phyloP scores from a whole-genome alignment of 2,888 invertebrate genomes.

The Aspidiotus destructor region DNA sequence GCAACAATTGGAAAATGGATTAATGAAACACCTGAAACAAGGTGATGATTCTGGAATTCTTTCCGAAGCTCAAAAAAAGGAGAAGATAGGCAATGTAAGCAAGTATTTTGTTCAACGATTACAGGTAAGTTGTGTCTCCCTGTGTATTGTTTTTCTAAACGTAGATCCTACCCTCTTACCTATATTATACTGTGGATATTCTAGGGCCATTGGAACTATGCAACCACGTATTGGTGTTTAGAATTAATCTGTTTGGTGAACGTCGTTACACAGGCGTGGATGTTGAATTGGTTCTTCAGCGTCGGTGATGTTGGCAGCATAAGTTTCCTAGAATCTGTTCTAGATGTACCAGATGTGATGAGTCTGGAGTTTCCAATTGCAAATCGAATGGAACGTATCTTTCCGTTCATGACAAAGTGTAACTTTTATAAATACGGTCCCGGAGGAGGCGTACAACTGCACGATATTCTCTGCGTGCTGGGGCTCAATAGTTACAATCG shows the following conservation, averaged over 20 bases:
- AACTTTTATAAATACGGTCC: conserved; percentile 80
- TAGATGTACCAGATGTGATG: no score
- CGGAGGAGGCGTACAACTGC: conserved; percentile 70
- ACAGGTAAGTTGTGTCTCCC: conserved; percentile 69
- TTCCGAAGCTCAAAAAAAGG: conserved; percentile 50
- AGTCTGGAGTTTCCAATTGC: no score
- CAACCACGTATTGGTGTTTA: no score
- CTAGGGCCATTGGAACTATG: conserved; percentile 28
- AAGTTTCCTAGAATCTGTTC: no score
- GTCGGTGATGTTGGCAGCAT: no score
- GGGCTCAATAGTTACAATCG: conserved; percentile 84
- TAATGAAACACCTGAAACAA: conserved; percentile 62
- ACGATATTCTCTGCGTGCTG: conserved; percentile 82
- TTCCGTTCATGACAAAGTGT: conserved; percentile 84
- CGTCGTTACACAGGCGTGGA: no score
- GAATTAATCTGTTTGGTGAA: no score
- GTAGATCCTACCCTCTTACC: conserved; percentile 60
- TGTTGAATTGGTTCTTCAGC: no score
- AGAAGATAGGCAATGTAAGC: conserved; percentile 70
- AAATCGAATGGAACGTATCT: conserved; percentile 69
- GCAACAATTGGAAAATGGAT: conserved; percentile 75
- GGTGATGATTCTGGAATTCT: conserved; percentile 69
- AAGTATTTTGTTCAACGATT: conserved; percentile 66
- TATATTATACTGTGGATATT: conserved; percentile 67
- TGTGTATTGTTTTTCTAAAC: conserved; percentile 65